Conservation (phyloP, 2,797 vertebrate species). For the Carduelis carduelis region DNA sequence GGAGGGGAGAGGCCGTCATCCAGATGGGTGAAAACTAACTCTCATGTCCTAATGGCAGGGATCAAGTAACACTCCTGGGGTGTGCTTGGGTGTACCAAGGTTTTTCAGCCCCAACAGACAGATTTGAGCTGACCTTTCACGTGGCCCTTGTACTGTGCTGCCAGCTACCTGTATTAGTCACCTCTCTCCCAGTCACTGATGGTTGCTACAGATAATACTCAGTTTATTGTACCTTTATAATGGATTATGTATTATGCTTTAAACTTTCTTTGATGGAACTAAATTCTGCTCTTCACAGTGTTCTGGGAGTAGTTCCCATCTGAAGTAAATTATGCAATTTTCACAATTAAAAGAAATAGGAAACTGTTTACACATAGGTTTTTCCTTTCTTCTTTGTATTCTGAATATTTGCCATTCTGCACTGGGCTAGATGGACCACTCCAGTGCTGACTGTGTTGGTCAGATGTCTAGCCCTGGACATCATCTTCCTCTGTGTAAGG, state of each 20-base stretch:
- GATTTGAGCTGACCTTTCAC: background rate
- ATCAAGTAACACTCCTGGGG: background rate
- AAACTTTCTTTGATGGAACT: background rate
- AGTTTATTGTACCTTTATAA: background rate
- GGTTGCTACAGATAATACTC: background rate
- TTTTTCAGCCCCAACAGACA: background rate
- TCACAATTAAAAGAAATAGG: background rate
- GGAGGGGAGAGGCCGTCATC: background rate
- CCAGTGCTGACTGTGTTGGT: background rate
- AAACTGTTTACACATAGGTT: background rate
- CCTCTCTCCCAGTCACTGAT: background rate
- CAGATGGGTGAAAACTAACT: background rate
- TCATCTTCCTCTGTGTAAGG: background rate
- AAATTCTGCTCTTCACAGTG: background rate
- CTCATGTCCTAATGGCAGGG: accelerated
- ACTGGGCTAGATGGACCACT: background rate
- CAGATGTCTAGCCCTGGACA: background rate
- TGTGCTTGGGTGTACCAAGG: background rate
- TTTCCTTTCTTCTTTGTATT: background rate
- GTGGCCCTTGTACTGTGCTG: background rate
- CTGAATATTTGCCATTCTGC: background rate
- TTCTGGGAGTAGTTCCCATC: background rate
- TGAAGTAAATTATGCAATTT: background rate
- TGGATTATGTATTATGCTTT: background rate
- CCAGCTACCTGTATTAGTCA: background rate